phyloP scores from a whole-genome alignment of 2,888 invertebrate genomes.

The Hirtodrosophila confusa region DNA sequence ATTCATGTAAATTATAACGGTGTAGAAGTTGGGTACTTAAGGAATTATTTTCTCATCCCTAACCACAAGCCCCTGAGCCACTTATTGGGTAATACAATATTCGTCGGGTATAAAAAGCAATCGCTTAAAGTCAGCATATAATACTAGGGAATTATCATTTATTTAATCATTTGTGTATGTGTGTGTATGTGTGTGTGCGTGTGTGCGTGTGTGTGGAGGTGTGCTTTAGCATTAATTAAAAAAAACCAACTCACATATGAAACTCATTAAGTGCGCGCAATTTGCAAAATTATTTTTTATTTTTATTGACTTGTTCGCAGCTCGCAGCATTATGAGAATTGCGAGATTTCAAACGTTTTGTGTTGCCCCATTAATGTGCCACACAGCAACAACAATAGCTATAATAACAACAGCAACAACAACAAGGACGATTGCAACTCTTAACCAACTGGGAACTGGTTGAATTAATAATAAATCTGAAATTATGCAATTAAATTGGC shows the following conservation, averaged over 20 bases:
- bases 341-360: constrained; percentile 50
- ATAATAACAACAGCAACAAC: constrained; percentile 9
- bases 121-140: constrained; percentile 21
- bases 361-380: constrained; percentile 32
- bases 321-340: constrained; percentile 35
- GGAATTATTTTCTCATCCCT: not conserved
- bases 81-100: constrained; percentile 12
- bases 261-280: constrained; percentile 66
- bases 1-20: no score
- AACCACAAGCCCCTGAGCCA: constrained; percentile 10
- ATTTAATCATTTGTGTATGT: constrained; percentile 14
- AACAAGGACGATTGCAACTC: constrained; percentile 26
- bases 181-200: not conserved
- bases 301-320: constrained; percentile 67
- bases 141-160: constrained; percentile 31
- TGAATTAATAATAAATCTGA: constrained; percentile 67
- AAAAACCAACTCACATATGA: constrained; percentile 50
- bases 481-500: constrained; percentile 67
- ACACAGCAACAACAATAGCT: constrained; percentile 19
- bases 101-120: constrained; percentile 11
- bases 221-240: constrained; percentile 65
- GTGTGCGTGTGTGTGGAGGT: constrained; percentile 13
- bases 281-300: constrained; percentile 72
- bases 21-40: no score
- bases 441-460: constrained; percentile 33